Conservation (phyloP, 2,113 vertebrate genomes). For the Axis porcinus region DNA sequence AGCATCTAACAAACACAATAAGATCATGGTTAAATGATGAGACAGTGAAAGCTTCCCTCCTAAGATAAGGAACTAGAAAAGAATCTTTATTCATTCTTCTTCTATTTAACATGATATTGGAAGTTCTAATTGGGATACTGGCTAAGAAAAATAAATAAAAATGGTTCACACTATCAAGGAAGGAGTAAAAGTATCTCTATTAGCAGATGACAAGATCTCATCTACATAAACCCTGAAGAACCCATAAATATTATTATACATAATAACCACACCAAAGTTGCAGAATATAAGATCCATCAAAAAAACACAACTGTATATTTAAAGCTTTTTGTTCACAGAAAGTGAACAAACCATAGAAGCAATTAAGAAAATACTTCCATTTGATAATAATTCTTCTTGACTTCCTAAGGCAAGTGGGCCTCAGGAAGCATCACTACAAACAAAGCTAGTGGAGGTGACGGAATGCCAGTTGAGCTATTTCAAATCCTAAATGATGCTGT, state of each 20-base stretch:
- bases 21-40: background rate
- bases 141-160: background rate
- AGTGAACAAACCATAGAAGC: background rate
- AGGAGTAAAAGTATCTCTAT: background rate
- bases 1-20: background rate
- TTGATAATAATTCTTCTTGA: background rate
- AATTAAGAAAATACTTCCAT: background rate
- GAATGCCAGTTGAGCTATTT: background rate
- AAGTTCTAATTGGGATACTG: background rate
- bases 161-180: background rate
- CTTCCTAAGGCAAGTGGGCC: background rate
- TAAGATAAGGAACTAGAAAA: conserved; percentile 1
- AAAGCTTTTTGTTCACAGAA: background rate
- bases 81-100: background rate
- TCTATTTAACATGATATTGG: background rate
- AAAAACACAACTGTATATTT: background rate
- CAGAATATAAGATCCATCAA: background rate
- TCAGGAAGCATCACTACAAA: background rate
- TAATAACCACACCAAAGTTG: background rate
- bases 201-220: background rate
- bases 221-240: background rate
- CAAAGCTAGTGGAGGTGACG: background rate
- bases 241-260: background rate
- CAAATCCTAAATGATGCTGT: background rate
- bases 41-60: background rate